phyloP scores from a whole-genome alignment of 2,797 vertebrate genomes.

The Phrynocephalus forsythii region DNA sequence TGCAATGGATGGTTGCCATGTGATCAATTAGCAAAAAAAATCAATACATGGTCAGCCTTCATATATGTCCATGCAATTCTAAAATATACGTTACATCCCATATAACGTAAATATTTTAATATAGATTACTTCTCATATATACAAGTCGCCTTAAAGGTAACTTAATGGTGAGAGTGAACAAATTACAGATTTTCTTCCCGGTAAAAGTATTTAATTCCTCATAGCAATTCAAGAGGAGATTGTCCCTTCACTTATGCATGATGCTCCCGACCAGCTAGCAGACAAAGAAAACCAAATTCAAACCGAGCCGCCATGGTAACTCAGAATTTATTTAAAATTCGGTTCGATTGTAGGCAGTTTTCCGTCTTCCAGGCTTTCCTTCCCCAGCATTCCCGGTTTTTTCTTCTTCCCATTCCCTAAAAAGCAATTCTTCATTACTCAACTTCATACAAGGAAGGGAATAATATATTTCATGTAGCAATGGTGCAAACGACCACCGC shows the following conservation, averaged over 20 bases:
- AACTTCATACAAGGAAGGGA: not conserved
- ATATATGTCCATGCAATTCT: conserved; percentile 3
- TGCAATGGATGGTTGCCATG: conserved; percentile 10
- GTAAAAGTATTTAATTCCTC: not conserved
- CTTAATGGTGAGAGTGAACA: not conserved
- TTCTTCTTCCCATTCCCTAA: not conserved
- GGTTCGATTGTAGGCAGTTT: not conserved
- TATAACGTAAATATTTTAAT: conserved; percentile 8
- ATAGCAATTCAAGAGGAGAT: not conserved
- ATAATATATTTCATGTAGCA: not conserved
- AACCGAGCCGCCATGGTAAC: not conserved
- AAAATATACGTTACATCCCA: conserved; percentile 7
- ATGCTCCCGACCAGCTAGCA: no score
- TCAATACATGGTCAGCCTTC: not conserved
- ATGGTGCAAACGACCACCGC: not conserved
- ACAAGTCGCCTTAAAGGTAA: conserved; percentile 3
- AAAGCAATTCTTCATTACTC: not conserved
- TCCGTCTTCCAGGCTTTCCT: not conserved
- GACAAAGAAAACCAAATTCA: not conserved
- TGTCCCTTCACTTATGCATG: not conserved
- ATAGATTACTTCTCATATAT: conserved; percentile 13
- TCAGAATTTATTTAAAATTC: conserved; percentile 23
- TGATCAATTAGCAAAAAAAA: not conserved
- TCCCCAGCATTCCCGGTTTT: not conserved
- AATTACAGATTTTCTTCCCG: not conserved